These are phyloP conservation scores for Noturus placidus DNA, from an alignment of 2,113 vertebrate genomes.

Conservation along the genomic window DNA sequence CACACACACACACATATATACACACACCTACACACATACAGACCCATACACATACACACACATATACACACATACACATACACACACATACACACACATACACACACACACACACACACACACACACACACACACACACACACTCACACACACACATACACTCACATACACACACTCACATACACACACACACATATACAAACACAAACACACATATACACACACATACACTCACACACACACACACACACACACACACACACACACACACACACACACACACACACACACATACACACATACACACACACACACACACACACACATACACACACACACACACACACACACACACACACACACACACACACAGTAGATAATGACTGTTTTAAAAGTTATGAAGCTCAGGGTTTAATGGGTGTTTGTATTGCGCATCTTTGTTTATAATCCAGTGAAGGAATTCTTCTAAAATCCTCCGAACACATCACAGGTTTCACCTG, in stretches of 20 bases:
- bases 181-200: no score
- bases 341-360: background rate
- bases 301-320: background rate
- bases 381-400: conserved; percentile 11
- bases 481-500: background rate
- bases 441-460: background rate
- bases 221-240: conserved; percentile 1
- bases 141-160: background rate
- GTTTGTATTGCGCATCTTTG: background rate
- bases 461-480: background rate
- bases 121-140: conserved; percentile 24
- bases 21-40: background rate
- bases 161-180: background rate
- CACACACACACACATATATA: background rate
- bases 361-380: background rate
- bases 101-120: background rate
- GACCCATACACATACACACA: no score
- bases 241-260: background rate
- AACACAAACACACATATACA: conserved; percentile 24
- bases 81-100: conserved; percentile 1
- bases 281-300: background rate
- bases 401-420: conserved; percentile 4
- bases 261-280: conserved; percentile 22
- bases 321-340: conserved; percentile 21
- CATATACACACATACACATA: conserved; percentile 18